Evolutionary conservation across 2,797 vertebrate genomes (phyloP).

Genomic region (Borostomias antarcticus): DNA sequence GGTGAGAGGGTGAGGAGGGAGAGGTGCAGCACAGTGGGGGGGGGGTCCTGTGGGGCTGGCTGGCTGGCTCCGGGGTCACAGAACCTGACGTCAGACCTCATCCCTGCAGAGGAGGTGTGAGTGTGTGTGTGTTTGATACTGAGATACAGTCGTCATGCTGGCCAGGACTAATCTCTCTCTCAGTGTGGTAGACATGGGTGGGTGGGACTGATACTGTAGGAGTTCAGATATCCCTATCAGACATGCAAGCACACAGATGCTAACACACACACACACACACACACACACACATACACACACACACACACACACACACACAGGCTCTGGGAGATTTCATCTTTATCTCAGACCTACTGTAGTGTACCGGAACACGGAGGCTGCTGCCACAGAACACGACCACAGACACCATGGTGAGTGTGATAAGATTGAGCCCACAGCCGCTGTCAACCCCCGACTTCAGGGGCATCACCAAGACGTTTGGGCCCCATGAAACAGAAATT

Average conservation of each 20-base stretch:
- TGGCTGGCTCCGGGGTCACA: background rate
- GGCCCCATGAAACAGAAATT: no score
- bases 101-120: background rate
- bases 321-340: background rate
- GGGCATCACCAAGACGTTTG: no score
- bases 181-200: slow-evolving; percentile 33
- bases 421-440: background rate
- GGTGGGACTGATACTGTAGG: slow-evolving; percentile 9
- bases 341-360: background rate
- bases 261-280: background rate
- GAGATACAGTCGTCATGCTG: background rate
- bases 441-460: background rate
- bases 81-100: background rate
- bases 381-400: background rate
- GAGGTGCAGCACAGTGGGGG: no score
- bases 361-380: no score
- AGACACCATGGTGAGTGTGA: background rate
- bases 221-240: background rate
- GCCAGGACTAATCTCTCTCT: background rate
- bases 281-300: slow-evolving; percentile 12
- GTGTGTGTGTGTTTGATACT: slow-evolving; percentile 2
- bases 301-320: slow-evolving; percentile 16
- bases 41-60: no score
- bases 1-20: no score
- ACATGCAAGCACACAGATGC: background rate